Evolutionary conservation across 1,140 invertebrate genomes (phyloP).

Genomic region (Semibalanus balanoides): DNA sequence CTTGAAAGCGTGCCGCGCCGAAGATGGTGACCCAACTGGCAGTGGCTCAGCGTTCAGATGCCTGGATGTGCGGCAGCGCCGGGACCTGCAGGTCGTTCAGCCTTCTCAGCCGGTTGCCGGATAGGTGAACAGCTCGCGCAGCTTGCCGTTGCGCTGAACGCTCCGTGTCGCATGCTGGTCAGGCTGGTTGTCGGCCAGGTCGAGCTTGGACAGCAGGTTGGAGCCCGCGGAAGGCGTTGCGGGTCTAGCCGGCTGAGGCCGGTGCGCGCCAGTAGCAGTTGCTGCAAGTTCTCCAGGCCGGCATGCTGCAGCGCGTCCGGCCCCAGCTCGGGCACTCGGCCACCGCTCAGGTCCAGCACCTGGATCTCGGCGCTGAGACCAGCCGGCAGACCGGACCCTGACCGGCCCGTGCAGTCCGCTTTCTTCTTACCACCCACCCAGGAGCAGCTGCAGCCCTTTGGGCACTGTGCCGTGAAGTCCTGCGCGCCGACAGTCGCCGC

Average conservation of each 20-base stretch:
- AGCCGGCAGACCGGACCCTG: slow-evolving; percentile 37
- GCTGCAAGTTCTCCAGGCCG: slow-evolving; percentile 66
- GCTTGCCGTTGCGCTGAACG: slow-evolving; percentile 41
- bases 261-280: slow-evolving; percentile 57
- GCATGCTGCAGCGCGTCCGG: slow-evolving; percentile 61
- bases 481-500: neutral
- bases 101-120: slow-evolving; percentile 50
- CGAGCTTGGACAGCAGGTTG: slow-evolving; percentile 73
- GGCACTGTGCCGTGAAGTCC: neutral
- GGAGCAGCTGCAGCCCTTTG: neutral
- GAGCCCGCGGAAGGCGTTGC: slow-evolving; percentile 68
- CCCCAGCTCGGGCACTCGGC: slow-evolving; percentile 56
- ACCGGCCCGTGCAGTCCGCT: neutral
- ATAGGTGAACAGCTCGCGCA: slow-evolving; percentile 50
- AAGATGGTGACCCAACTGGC: slow-evolving; percentile 54
- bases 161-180: slow-evolving; percentile 11
- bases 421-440: neutral
- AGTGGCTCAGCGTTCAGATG: slow-evolving; percentile 58
- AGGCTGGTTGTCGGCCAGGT: slow-evolving; percentile 52
- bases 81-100: slow-evolving; percentile 51
- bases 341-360: slow-evolving; percentile 65
- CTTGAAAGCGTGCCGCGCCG: slow-evolving; percentile 48
- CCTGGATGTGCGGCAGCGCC: slow-evolving; percentile 47
- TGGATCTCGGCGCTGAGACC: slow-evolving; percentile 66
- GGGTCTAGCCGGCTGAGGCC: slow-evolving; percentile 56